Conservation (phyloP, 2,797 vertebrate species). For the Hylomyscus alleni region DNA sequence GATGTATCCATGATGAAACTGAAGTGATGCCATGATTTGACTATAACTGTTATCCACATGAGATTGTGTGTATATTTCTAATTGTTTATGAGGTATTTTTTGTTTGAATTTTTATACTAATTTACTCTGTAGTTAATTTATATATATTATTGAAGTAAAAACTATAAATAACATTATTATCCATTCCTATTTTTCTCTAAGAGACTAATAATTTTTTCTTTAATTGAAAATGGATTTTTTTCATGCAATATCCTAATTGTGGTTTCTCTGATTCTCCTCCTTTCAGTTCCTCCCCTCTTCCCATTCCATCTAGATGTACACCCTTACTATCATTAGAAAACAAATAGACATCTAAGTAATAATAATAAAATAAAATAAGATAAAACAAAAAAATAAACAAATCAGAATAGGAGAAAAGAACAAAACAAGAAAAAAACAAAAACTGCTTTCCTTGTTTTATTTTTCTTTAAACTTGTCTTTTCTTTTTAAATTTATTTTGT, state of each 20-base stretch:
- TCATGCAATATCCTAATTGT: background rate
- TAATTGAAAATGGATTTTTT: background rate
- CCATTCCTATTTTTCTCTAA: background rate
- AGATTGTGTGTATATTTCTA: background rate
- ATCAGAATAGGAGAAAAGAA: background rate
- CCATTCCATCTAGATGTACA: background rate
- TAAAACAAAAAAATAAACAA: background rate
- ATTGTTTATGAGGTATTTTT: background rate
- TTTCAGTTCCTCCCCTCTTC: background rate
- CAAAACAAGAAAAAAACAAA: background rate
- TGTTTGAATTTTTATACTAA: background rate
- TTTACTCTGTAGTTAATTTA: background rate
- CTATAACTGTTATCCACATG: background rate
- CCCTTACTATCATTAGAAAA: background rate
- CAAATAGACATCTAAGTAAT: background rate
- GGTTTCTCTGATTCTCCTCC: too few relatives aligned
- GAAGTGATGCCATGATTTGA: background rate
- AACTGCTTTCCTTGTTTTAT: background rate
- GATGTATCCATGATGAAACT: background rate
- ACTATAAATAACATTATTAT: background rate
- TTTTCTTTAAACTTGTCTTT: background rate
- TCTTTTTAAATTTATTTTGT: background rate
- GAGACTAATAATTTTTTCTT: background rate
- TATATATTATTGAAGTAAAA: background rate
- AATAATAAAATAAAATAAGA: background rate